Percentiles rank a stretch among this genome's conserved stretches.
Conservation (phyloP, 2,888 invertebrate genomes). For the Thecocarcelia acutangulata region DNA sequence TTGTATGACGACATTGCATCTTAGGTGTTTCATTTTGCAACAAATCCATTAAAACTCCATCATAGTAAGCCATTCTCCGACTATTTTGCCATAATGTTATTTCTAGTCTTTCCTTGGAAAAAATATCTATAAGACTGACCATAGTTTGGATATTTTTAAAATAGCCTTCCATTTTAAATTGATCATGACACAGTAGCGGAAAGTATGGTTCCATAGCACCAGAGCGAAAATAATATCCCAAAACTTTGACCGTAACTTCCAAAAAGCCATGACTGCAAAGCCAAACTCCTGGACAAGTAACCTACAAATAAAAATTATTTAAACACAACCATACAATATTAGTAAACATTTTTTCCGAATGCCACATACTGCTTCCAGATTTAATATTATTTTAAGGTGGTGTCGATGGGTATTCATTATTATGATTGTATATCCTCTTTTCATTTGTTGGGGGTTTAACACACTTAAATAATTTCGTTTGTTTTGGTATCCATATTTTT, state of each 20-base stretch:
- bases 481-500: constrained; percentile 25
- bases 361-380: constrained; percentile 78
- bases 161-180: constrained; percentile 79
- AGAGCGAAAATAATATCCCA: constrained; percentile 80
- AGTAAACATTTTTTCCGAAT: not conserved
- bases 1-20: constrained; percentile 75
- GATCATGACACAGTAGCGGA: constrained; percentile 79
- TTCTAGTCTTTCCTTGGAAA: constrained; percentile 77
- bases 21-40: constrained; percentile 75
- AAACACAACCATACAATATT: not conserved
- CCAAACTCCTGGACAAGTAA: constrained; percentile 81
- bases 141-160: constrained; percentile 75
- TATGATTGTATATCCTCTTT: not conserved
- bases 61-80: constrained; percentile 78
- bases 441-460: not conserved
- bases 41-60: constrained; percentile 77
- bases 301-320: constrained; percentile 69
- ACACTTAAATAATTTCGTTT: constrained; percentile 3
- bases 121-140: constrained; percentile 74
- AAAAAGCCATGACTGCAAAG: constrained; percentile 79
- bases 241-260: constrained; percentile 78
- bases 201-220: constrained; percentile 79
- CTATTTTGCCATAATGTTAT: constrained; percentile 81
- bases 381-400: constrained; percentile 76
- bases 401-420: constrained; percentile 71